Conservation (phyloP, 1,140 invertebrate species). For the Adelges cooleyi region DNA sequence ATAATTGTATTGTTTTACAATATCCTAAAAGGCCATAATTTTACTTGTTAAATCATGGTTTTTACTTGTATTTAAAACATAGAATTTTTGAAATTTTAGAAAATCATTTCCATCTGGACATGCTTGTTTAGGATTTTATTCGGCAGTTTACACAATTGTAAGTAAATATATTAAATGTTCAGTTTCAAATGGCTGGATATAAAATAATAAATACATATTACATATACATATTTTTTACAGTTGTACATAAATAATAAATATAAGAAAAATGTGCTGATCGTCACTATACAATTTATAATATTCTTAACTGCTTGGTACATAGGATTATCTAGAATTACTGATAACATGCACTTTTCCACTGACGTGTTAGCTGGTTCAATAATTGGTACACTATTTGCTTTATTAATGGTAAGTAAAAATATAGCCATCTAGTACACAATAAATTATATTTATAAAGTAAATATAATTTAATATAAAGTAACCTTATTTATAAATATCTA, state of each 20-base stretch:
- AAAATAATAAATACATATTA: neutral
- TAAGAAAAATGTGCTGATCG: constrained; percentile 8
- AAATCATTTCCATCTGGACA: constrained; percentile 35
- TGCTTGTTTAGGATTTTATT: constrained; percentile 32
- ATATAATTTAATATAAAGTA: too few species aligned
- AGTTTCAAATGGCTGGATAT: neutral
- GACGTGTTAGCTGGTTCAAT: constrained; percentile 50
- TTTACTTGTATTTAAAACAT: too few species aligned
- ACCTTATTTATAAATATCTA: too few species aligned
- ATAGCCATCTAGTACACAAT: neutral
- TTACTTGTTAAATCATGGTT: too few species aligned
- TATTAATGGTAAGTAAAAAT: constrained; percentile 39
- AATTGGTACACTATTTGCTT: constrained; percentile 44
- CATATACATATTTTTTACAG: neutral
- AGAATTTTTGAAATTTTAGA: constrained; percentile 26
- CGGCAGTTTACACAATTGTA: constrained; percentile 32
- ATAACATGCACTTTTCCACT: constrained; percentile 56
- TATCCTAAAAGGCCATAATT: too few species aligned
- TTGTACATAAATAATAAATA: constrained; percentile 11
- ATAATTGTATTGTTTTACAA: too few species aligned
- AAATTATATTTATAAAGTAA: too few species aligned
- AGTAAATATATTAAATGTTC: neutral
- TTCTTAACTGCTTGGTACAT: constrained; percentile 41
- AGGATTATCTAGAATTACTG: constrained; percentile 44
- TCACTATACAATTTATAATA: constrained; percentile 34